phyloP scores from a whole-genome alignment of 1,140 invertebrate species.

The Diabrotica undecimpunctata region DNA sequence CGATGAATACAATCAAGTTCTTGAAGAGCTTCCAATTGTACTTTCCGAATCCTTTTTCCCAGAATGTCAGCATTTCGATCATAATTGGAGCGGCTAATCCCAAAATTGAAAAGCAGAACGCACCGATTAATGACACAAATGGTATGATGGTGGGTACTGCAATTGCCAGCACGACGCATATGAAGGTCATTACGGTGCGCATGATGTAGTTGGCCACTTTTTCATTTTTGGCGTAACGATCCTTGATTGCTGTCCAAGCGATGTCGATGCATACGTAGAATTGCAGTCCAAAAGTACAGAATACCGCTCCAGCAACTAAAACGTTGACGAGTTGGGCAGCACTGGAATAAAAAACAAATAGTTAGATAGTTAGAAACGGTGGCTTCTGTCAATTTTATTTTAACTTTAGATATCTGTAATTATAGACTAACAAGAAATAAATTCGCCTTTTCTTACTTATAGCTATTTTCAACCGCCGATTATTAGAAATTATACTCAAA shows the following conservation, averaged over 20 bases:
- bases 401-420: no score
- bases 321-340: constrained; percentile 82
- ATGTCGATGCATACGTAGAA: constrained; percentile 92
- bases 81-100: constrained; percentile 88
- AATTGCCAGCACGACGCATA: constrained; percentile 75
- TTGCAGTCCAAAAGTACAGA: constrained; percentile 92
- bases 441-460: no score
- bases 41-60: constrained; percentile 69
- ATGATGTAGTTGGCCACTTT: constrained; percentile 71
- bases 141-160: constrained; percentile 84
- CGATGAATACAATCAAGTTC: constrained; percentile 67
- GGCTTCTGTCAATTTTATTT: no score
- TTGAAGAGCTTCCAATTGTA: constrained; percentile 73
- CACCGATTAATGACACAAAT: constrained; percentile 90
- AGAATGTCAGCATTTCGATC: constrained; percentile 78
- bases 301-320: constrained; percentile 83
- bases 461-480: no score
- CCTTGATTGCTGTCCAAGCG: constrained; percentile 69
- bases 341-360: constrained; percentile 54
- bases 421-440: no score
- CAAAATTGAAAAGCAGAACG: constrained; percentile 89
- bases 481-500: no score
- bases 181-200: constrained; percentile 60
- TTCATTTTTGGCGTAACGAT: constrained; percentile 65
- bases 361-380: not conserved